Percentiles rank a stretch among this genome's conserved stretches.
Evolutionary conservation across 1,140 invertebrate genomes (phyloP).

Genomic region (Holcopasites calliopsidis): DNA sequence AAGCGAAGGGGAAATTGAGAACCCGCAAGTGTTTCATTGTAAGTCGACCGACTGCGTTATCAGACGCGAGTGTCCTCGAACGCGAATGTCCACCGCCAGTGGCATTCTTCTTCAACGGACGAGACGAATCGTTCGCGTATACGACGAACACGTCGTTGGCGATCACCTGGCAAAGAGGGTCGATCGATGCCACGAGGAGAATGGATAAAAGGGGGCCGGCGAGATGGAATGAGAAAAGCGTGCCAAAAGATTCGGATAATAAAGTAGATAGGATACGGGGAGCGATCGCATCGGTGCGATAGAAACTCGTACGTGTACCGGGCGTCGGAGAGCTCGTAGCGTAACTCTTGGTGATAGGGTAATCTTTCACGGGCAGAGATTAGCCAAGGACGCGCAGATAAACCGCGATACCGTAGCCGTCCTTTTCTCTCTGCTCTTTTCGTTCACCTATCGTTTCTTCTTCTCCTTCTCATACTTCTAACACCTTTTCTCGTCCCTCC

Average conservation of each 20-base stretch:
- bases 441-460: background rate
- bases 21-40: background rate
- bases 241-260: no score
- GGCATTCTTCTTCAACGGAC: background rate
- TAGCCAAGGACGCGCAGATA: constrained; percentile 79
- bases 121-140: background rate
- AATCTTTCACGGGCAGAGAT: constrained; percentile 75
- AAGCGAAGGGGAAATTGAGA: background rate
- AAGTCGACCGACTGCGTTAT: background rate
- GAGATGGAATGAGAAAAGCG: background rate
- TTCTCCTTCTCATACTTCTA: background rate
- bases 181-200: no score
- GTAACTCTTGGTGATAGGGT: constrained; percentile 67
- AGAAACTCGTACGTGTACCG: constrained; percentile 22
- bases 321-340: constrained; percentile 42
- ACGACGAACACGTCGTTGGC: background rate
- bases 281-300: constrained; percentile 28
- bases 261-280: background rate
- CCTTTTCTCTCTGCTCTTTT: constrained; percentile 55
- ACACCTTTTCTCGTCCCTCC: background rate
- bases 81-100: background rate
- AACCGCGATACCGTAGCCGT: constrained; percentile 66
- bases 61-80: background rate
- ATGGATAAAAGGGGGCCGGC: no score
- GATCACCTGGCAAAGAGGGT: background rate